Base-by-base conservation (phyloP, 1,140 invertebrate genomes). In the Armadillidium nasatum region DNA sequence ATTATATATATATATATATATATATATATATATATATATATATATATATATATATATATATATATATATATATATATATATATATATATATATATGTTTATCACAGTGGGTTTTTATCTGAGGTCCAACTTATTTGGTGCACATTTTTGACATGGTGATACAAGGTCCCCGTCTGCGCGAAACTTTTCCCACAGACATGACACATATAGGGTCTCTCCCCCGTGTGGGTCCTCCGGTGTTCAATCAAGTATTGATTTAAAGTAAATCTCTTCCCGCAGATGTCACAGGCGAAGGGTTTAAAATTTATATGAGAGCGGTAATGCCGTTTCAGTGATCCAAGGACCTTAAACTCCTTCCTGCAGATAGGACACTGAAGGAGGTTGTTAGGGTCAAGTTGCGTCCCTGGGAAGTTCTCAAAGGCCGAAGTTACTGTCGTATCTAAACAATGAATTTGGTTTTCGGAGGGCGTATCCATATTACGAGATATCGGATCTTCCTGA, bases 111-210 rank as follows among this genome's bases (percentile, higher is more conserved):
- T 72, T 78, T 78, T 73, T 74, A 75, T 80, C 77, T 67, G 77
- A 76, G 33, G 79, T 80, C 79, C 79, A 80, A 76, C 77, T 76
- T 23, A 80, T 93, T 79, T 93, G 91, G 82, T 95, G 93, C 19
- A 94, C 85, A 84, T 94, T 95, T 33, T 94, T 85, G 0, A 94
- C 93, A 82, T 94, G 93, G 83, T 94, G 94, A 83, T 94, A 94
- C 11, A 80, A 74, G 44, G 79, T 80, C 50, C 79, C 96, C 84
- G 97, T 98, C 85, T 98, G 96, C 21, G 91, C 92, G 83, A 94
- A 94, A 0, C 91, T 91, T 82, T 95, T 93, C 74, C 93, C 93
- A 76, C 91, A 92, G 74, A 91, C 89, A 74, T 91, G 88, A 82
- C 91, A 92, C 7, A 87, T 88, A 80, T 91, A 92, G 0, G 91